Base-by-base conservation (phyloP, 2,888 invertebrate species). In the Epirrhoe tristata region DNA sequence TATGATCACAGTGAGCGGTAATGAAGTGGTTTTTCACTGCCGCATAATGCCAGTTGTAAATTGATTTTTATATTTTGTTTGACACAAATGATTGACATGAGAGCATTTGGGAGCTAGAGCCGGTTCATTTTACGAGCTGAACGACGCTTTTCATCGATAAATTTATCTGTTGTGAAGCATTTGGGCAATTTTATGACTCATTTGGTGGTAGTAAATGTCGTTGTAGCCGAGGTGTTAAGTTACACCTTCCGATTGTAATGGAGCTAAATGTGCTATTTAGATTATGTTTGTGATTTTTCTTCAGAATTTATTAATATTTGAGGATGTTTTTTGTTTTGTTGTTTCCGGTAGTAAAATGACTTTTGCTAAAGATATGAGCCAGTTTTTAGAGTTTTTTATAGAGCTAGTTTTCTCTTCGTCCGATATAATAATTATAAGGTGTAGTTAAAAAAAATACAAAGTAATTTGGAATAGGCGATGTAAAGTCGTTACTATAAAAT, bases 21-120 rank as follows among this genome's bases (percentile, higher is more conserved):
- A 93, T 93, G 93, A 91, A 93, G 93, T 86, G 80, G 82, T 92
- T 87, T 72, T 85, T 77, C 81, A 81, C 81, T 80, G 78, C 84
- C 86, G 76, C 90, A 91, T 90, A 88, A 91, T 87, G 77, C 84
- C 77, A 74, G 81, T 77, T 82, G 85, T 89, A 88, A 92, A 93
- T 93, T 90, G 86, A 88, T 88, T 93, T 93, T 93, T 91, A 93
- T 92, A 90, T 84, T 93, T 93, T 93, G 93, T 93, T 93, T 93
- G 93, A 93, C 93, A 78, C 84, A 83, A 87, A 87, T 92, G 92
- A 93, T 93, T 93, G 93, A 93, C 92, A 88, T 88, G 89, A 84
- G 86, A 85, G 82, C 81, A 66, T 90, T 87, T 87, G 88, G 84
- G 76, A 75, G 77, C 70, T 74, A 17, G 46, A 63, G 64, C 56